Evolutionary conservation across 2,888 invertebrate species (phyloP).

Genomic region (Anarsia innoxiella): DNA sequence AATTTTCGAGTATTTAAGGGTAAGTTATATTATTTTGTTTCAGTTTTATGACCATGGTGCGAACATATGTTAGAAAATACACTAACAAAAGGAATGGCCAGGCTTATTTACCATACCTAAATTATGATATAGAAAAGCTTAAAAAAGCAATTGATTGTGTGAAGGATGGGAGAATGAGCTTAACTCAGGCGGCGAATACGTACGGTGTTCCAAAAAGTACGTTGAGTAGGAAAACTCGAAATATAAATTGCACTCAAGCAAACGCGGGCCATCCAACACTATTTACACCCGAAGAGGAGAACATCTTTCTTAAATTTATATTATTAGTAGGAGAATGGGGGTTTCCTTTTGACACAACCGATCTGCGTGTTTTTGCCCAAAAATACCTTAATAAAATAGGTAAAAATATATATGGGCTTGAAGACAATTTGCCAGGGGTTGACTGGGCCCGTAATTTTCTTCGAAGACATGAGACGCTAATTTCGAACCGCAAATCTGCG

Average conservation of each 20-base stretch:
- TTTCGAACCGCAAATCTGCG: conserved; percentile 11
- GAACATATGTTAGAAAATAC: background rate
- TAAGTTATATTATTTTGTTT: too few species aligned
- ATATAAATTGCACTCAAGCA: conserved; percentile 15
- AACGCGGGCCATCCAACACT: conserved; percentile 17
- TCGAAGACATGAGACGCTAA: conserved; percentile 6
- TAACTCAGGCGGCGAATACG: conserved; percentile 11
- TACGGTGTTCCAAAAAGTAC: conserved; percentile 15
- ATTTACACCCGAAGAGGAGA: conserved; percentile 16
- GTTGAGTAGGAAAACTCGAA: conserved; percentile 14
- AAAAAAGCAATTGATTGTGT: conserved; percentile 11
- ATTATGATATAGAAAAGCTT: conserved; percentile 8
- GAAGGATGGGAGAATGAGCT: conserved; percentile 3
- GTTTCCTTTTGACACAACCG: conserved; percentile 15
- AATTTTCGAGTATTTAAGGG: too few species aligned
- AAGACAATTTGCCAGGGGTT: conserved; percentile 13
- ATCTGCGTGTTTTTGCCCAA: conserved; percentile 15
- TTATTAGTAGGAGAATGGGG: conserved; percentile 14
- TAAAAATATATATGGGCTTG: conserved; percentile 10
- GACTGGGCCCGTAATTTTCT: conserved; percentile 10
- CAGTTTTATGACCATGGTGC: too few species aligned
- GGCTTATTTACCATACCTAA: background rate
- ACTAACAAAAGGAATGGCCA: background rate
- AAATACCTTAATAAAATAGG: conserved; percentile 17
- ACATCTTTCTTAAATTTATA: conserved; percentile 7